These are phyloP conservation scores for Andrena trimmerana DNA, from an alignment of 2,888 invertebrate species.

Conservation along the genomic window DNA sequence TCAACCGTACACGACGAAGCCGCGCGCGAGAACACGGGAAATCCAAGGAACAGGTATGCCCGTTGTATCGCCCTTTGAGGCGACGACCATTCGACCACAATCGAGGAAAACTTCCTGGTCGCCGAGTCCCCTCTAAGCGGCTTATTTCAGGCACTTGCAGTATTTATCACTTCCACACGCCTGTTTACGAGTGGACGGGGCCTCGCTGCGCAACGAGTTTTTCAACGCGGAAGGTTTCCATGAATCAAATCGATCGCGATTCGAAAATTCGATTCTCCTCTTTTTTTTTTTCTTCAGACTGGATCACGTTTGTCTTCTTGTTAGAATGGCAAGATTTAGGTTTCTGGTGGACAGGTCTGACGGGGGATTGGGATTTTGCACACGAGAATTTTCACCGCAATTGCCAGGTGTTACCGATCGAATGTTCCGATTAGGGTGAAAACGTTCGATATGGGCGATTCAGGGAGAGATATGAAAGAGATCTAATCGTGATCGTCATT, in stretches of 20 bases:
- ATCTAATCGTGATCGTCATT: slow-evolving; percentile 58
- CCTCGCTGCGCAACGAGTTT: not conserved
- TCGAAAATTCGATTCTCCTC: too few species aligned
- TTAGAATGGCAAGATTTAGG: too few species aligned
- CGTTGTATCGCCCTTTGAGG: not conserved
- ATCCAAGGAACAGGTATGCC: slow-evolving; percentile 22
- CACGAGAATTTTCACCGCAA: too few species aligned
- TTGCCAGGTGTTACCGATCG: not conserved
- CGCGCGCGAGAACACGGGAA: slow-evolving; percentile 34
- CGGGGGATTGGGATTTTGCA: too few species aligned
- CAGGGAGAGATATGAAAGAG: slow-evolving; percentile 30
- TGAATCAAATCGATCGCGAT: too few species aligned
- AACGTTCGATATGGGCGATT: slow-evolving; percentile 13
- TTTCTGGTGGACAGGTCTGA: too few species aligned
- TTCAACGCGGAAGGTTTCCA: not conserved
- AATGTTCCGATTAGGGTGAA: not conserved
- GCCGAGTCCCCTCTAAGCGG: not conserved
- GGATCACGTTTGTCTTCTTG: too few species aligned
- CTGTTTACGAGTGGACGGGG: not conserved
- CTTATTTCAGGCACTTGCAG: slow-evolving; percentile 46
- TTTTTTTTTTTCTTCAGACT: too few species aligned
- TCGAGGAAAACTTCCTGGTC: slow-evolving; percentile 29
- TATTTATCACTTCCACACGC: slow-evolving; percentile 41
- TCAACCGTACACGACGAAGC: slow-evolving; percentile 53
- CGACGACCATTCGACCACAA: slow-evolving; percentile 13